Percentiles rank a stretch among this genome's conserved stretches.
Evolutionary conservation across 2,797 vertebrate genomes (phyloP).

Genomic region (Peromyscus nudipes): DNA sequence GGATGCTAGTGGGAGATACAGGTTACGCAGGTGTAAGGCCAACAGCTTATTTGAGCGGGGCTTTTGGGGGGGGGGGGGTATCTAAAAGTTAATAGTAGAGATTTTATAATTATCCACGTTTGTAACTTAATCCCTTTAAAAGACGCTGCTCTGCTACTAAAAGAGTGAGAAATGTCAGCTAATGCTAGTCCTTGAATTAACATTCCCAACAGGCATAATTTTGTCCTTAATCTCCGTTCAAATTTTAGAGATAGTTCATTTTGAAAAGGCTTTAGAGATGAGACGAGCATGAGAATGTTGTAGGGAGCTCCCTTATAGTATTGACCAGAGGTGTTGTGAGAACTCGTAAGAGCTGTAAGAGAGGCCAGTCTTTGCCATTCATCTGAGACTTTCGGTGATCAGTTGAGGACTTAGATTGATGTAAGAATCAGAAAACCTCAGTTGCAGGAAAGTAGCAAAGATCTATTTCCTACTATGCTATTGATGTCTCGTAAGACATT

Average conservation of each 20-base stretch:
- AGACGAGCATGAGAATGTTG: not conserved
- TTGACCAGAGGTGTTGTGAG: not conserved
- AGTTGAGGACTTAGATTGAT: constrained; percentile 25
- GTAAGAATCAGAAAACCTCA: constrained; percentile 11
- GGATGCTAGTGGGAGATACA: not conserved
- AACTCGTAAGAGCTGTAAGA: not conserved
- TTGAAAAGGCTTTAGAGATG: not conserved
- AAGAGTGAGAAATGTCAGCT: not conserved
- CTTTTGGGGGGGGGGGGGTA: not conserved
- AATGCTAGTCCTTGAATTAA: not conserved
- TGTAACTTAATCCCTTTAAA: not conserved
- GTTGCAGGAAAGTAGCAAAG: not conserved
- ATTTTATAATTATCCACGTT: constrained; percentile 49
- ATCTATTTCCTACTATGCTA: not conserved
- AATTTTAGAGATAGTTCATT: not conserved
- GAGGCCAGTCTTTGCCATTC: constrained; percentile 28
- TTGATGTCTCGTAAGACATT: not conserved
- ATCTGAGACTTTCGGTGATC: not conserved
- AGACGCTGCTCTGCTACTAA: constrained; percentile 13
- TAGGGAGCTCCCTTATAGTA: not conserved
- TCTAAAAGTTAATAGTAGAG: not conserved
- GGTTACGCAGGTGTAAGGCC: not conserved
- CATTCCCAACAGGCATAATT: not conserved
- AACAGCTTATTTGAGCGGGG: constrained; percentile 28
- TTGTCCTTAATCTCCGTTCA: not conserved